These are phyloP conservation scores for Morbakka virulenta DNA, from an alignment of 30 jellyfish, hydroid and myxozoan genomes.

Conservation along the genomic window DNA sequence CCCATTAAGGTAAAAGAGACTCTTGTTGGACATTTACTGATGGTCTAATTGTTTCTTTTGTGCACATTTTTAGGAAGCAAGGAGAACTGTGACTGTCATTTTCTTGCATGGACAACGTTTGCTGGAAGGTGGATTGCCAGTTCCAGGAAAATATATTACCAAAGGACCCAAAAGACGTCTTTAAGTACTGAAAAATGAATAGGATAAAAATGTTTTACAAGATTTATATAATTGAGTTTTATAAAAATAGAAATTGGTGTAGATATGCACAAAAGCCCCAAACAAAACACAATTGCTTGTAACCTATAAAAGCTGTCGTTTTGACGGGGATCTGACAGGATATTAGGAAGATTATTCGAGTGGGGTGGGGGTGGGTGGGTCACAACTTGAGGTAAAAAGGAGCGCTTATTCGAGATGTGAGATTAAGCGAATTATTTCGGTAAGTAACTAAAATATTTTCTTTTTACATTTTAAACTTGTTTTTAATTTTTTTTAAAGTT, in stretches of 20 bases:
- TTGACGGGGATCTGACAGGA: background rate
- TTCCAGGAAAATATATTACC: background rate
- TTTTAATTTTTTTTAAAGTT: too few species aligned
- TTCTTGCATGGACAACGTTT: background rate
- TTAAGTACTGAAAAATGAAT: background rate
- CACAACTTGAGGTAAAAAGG: too few species aligned
- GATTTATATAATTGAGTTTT: too few species aligned
- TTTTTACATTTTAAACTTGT: too few species aligned
- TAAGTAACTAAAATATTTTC: too few species aligned
- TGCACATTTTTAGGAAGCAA: background rate
- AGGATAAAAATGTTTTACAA: background rate
- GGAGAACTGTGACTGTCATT: too few species aligned
- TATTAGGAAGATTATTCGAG: background rate
- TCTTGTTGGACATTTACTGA: too few species aligned
- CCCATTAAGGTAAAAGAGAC: background rate
- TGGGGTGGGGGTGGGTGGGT: too few species aligned
- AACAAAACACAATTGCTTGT: background rate
- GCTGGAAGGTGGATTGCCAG: background rate
- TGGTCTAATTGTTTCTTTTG: too few species aligned
- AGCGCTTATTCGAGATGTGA: too few species aligned
- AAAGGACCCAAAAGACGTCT: background rate
- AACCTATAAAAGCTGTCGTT: background rate
- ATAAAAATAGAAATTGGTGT: background rate
- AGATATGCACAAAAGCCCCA: too few species aligned
- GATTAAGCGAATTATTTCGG: too few species aligned